Percentiles rank a stretch among this genome's conserved stretches.
Evolutionary conservation across 2,888 invertebrate species (phyloP).

Genomic region (Melanostoma scalare): DNA sequence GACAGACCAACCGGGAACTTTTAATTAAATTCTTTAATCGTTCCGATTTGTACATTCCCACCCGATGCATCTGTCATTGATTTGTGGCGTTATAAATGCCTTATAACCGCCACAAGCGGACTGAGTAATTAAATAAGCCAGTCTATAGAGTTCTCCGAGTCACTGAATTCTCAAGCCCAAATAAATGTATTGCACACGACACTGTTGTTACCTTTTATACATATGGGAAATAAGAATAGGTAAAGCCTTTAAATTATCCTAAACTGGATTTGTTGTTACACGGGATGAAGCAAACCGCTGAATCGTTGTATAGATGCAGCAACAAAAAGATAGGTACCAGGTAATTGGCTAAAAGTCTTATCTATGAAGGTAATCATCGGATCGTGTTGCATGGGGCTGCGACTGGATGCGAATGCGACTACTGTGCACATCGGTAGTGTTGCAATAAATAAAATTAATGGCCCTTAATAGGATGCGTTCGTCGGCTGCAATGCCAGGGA

Average conservation of each 20-base stretch:
- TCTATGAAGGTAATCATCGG: conserved; percentile 47
- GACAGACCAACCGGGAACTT: conserved; percentile 1
- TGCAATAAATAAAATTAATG: conserved; percentile 60
- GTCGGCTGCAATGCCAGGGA: background rate
- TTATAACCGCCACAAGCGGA: conserved; percentile 10
- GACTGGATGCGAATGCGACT: conserved; percentile 9
- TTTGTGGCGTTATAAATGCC: conserved; percentile 14
- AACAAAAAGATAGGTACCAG: conserved; percentile 5
- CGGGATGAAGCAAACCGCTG: background rate
- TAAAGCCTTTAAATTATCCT: conserved; percentile 26
- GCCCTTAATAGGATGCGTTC: conserved; percentile 53
- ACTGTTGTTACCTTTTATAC: background rate
- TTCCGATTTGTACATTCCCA: conserved; percentile 9
- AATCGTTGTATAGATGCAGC: background rate
- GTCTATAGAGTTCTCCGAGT: background rate
- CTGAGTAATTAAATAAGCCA: conserved; percentile 25
- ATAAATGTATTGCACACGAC: conserved; percentile 3
- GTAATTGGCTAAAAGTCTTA: conserved; percentile 51
- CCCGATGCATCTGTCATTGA: conserved; percentile 17
- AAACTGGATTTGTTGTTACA: conserved; percentile 28
- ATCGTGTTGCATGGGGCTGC: conserved; percentile 31
- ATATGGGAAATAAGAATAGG: background rate
- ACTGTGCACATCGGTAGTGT: conserved; percentile 33
- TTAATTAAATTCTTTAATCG: conserved; percentile 44
- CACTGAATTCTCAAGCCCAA: background rate